Evolutionary conservation across 1,140 invertebrate species (phyloP).

Genomic region (Musca domestica): DNA sequence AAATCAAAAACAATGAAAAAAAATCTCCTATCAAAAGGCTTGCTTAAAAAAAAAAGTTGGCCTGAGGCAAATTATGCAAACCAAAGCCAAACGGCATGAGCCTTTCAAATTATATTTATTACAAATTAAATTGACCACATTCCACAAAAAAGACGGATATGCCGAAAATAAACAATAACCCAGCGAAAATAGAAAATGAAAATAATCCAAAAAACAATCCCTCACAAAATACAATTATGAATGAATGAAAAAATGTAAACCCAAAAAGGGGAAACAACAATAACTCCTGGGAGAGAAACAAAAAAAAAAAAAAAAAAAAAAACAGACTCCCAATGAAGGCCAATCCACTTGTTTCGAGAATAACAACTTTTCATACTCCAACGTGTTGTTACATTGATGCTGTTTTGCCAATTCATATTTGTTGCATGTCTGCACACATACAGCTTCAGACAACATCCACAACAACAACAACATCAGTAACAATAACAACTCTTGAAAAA

Average conservation of each 20-base stretch:
- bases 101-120: background rate
- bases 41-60: background rate
- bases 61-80: background rate
- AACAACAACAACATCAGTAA: too few relatives aligned
- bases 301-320: background rate
- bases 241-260: background rate
- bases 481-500: too few relatives aligned
- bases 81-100: background rate
- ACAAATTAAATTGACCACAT: constrained; percentile 16
- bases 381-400: too few relatives aligned
- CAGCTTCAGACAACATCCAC: too few relatives aligned
- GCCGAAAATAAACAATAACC: too few relatives aligned
- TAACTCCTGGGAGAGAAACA: background rate
- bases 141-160: too few relatives aligned
- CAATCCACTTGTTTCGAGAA: background rate
- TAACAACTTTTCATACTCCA: background rate
- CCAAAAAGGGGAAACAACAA: constrained; percentile 1
- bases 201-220: background rate
- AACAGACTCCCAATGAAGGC: constrained; percentile 5
- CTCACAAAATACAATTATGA: background rate
- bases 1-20: background rate
- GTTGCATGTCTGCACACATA: too few relatives aligned
- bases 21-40: background rate
- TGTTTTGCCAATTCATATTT: too few relatives aligned
- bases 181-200: too few relatives aligned